phyloP scores from a whole-genome alignment of 2,888 invertebrate species.

The Limenitis camilla region DNA sequence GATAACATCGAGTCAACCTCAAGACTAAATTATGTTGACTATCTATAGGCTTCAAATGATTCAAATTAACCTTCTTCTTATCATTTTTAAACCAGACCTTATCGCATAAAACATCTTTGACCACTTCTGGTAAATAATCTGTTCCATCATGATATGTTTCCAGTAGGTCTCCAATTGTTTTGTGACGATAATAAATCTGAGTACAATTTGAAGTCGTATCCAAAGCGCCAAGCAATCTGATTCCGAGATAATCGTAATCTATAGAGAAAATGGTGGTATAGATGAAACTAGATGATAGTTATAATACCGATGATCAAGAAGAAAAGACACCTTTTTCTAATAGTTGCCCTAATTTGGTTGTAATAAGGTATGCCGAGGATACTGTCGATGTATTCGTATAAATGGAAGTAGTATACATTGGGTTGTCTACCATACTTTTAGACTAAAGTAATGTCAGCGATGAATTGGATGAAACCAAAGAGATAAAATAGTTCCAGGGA shows the following conservation, averaged over 20 bases:
- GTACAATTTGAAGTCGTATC: no score
- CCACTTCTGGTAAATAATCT: no score
- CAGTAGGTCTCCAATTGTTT: no score
- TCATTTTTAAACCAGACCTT: no score
- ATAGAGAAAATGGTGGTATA: constrained; percentile 5
- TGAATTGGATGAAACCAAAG: neutral
- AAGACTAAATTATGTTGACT: no score
- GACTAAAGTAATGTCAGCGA: constrained; percentile 2
- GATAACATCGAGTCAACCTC: constrained; percentile 11
- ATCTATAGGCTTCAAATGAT: no score
- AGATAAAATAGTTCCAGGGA: neutral
- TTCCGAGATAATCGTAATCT: constrained; percentile 13
- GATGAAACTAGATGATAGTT: constrained; percentile 5
- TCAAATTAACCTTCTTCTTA: no score
- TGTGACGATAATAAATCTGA: no score
- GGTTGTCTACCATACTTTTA: constrained; percentile 1
- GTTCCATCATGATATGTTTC: no score
- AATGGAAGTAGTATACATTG: constrained; percentile 5
- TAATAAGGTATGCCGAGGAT: constrained; percentile 5
- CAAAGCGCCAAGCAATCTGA: constrained; percentile 17
- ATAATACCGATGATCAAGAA: constrained; percentile 1
- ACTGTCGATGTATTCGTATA: constrained; percentile 9
- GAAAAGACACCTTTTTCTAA: neutral
- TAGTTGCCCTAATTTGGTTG: neutral
- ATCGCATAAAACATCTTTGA: no score